Base-by-base conservation (phyloP, 1,140 invertebrate genomes). In the Belonocnema kinseyi region DNA sequence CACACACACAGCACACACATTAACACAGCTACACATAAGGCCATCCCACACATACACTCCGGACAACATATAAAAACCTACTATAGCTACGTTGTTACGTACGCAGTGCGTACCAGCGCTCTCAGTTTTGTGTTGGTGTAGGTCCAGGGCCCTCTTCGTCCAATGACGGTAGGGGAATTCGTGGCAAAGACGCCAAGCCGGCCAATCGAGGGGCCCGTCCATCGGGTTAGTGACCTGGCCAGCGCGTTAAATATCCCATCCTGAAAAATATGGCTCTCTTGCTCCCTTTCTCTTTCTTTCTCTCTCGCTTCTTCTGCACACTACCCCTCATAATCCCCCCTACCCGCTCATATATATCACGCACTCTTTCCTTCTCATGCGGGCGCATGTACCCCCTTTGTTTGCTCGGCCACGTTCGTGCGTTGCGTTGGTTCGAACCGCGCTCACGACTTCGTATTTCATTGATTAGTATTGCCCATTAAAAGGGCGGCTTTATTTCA, bases 191-290 rank as follows among this genome's bases (percentile, higher is more conserved):
- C 82, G 85, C 81, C 81, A 86, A 82, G 77, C 84, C 87, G 89
- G 85, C 89, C 88, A 90, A 91, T 90, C 85, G 86, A 84, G 84
- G 86, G 87, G 86, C 87, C 88, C 87, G 83, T 79, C 75, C 78
- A 72, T 80, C 84, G 82, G 90, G 90, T 90, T 88, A 90, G 87
- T 90, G 90, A 90, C 90, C 90, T 89, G 83, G 85, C 88, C 88
- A 89, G 89, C 88, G 89, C 90, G 90, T 90, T 90, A 91, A 91
- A 91, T 90, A 90, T 90, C 89, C 88, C 86, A 90, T 89, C 88
- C 89, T 90, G 90, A 91, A 91, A 91, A 91, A 90, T 90, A 90
- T 88, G 80, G 83, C 82, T 87, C 87, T 88, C 85, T 84, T 85
- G 83, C 74, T 80, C 66, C 79, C 75, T 78, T 76, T 81, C 75